Percentiles rank a stretch among this genome's conserved stretches.
Conservation (phyloP, 1,140 invertebrate genomes). For the Zaprionus lachaisei region DNA sequence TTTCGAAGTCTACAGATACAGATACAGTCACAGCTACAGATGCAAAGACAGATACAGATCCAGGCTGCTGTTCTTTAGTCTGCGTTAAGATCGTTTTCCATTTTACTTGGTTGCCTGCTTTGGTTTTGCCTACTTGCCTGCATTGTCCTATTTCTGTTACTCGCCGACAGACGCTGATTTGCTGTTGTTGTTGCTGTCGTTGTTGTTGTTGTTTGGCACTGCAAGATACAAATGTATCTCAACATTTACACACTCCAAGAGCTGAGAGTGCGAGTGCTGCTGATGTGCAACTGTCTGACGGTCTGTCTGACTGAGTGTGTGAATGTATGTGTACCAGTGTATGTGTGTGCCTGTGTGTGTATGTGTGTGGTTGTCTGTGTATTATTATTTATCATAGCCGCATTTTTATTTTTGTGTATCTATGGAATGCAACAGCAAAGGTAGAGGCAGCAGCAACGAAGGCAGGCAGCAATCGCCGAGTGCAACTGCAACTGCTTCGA, state of each 20-base stretch:
- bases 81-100: conserved; percentile 30
- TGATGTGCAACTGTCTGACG: conserved; percentile 30
- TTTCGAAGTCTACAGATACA: neutral
- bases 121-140: conserved; percentile 39
- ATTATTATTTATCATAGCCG: conserved; percentile 81
- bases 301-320: conserved; percentile 23
- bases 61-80: conserved; percentile 8
- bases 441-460: conserved; percentile 32
- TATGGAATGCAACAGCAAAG: conserved; percentile 71
- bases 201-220: neutral
- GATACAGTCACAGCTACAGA: neutral
- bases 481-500: conserved; percentile 47
- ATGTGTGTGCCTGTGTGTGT: neutral
- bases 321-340: neutral
- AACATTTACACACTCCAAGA: conserved; percentile 28
- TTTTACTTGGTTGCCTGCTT: conserved; percentile 9
- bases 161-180: conserved; percentile 24
- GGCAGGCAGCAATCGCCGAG: conserved; percentile 26
- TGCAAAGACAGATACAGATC: neutral
- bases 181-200: neutral
- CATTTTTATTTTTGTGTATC: conserved; percentile 83
- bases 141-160: conserved; percentile 53
- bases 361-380: conserved; percentile 22
- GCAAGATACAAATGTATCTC: conserved; percentile 51
- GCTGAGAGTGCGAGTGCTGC: conserved; percentile 10